phyloP scores from a whole-genome alignment of 2,888 invertebrate genomes.

The Steinernema hermaphroditum region DNA sequence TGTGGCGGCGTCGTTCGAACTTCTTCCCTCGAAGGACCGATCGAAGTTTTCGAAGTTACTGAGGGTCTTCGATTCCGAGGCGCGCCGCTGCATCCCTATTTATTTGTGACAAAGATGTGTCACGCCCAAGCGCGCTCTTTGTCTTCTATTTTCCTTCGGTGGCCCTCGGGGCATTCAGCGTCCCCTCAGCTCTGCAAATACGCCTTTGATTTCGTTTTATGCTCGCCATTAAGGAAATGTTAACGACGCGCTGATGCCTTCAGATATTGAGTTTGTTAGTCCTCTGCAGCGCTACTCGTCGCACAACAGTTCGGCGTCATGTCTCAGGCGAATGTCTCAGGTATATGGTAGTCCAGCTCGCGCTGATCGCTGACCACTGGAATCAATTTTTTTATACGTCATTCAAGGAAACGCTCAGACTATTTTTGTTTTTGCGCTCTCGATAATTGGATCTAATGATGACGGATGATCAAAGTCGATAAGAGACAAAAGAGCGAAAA shows the following conservation, averaged over 20 bases:
- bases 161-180: conserved; percentile 21
- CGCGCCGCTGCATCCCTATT: conserved; percentile 27
- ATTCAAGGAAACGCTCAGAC: background rate
- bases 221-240: conserved; percentile 30
- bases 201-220: conserved; percentile 30
- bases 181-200: conserved; percentile 25
- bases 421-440: background rate
- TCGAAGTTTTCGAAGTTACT: background rate
- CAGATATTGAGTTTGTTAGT: conserved; percentile 27
- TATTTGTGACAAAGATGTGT: conserved; percentile 31
- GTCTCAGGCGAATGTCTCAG: conserved; percentile 20
- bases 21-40: background rate
- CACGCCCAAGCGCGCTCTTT: conserved; percentile 28
- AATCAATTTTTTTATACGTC: background rate
- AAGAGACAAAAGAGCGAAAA: background rate
- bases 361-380: background rate
- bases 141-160: conserved; percentile 18
- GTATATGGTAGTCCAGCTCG: background rate
- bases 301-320: conserved; percentile 4
- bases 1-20: background rate
- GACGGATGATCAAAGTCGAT: background rate
- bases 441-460: conserved; percentile 7
- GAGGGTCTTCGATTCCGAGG: background rate
- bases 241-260: conserved; percentile 28
- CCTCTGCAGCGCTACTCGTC: background rate